Base-by-base conservation (phyloP, 2,113 vertebrate genomes). In the Zapornia atra region DNA sequence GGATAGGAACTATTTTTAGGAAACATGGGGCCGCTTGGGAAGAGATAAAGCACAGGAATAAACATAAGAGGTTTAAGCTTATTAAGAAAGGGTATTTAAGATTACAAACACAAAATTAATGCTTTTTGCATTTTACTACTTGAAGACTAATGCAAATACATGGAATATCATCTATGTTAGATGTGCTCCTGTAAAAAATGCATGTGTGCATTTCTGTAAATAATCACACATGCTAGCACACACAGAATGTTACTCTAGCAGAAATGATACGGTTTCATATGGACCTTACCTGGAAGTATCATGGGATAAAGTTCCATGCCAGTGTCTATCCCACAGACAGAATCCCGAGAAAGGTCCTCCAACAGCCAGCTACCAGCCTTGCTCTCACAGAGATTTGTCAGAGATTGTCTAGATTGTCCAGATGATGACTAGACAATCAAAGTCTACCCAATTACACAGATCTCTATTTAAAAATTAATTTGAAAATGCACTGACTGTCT, bases 61-160 rank as follows among this genome's bases (percentile, higher is more conserved):
- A 86, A 33, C 81, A 61, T 93, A 93, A 96, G 92, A 94, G 24
- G 77, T 94, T 96, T 97, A 96, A 92, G 80, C 80, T 89, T 86
- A 96, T 97, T 96, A 94, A 60, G 77, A 86, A 72, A 79, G n/a
- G n/a, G 21, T 66, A 82, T 91, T 96, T 96, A 96, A 96, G 83
- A 95, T 92, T 92, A 92, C 90, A 97, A 96, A 97, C 86, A 93
- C 93, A 48, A 96, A 96, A 96, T 92, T 76, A 90, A 82, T 81
- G 19, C 6, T 70, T 84, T 53, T 82, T 83, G 44, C 80, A 91
- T 90, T 95, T 97, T 92, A 44, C 57, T 91, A 22, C 51, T 94
- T 86, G 65, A 93, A 88, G 42, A n/a, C 36, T 82, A 87, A 75
- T 61, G 38, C 56, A 86, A 73, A 86, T 57, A 56, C 60, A 66